phyloP scores from a whole-genome alignment of 2,888 invertebrate species.

The Ceraclea dissimilis region DNA sequence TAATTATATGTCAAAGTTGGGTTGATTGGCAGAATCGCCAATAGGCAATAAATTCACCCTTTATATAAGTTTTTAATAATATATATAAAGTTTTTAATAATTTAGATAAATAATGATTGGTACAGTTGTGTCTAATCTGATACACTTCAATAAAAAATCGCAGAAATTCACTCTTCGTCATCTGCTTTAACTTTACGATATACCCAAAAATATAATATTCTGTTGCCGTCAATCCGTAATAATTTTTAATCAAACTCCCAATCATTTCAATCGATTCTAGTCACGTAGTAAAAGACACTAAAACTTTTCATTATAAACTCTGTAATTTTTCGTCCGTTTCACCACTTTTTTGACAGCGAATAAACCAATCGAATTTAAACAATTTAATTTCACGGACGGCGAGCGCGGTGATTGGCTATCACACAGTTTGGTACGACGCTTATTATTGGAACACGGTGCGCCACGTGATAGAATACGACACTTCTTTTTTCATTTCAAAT shows the following conservation, averaged over 20 bases:
- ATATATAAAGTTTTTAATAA: too few relatives aligned
- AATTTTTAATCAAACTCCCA: not conserved
- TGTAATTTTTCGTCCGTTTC: not conserved
- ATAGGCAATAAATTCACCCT: too few relatives aligned
- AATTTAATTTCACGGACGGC: slow-evolving; percentile 1
- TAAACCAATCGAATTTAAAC: slow-evolving; percentile 1
- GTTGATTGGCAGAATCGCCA: too few relatives aligned
- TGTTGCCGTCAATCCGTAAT: not conserved
- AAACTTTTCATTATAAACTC: not conserved
- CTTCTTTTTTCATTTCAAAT: not conserved
- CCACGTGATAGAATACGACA: not conserved
- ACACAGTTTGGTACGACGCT: not conserved
- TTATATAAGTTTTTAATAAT: too few relatives aligned
- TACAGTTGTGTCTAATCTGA: too few relatives aligned
- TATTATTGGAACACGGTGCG: not conserved
- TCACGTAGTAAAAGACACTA: not conserved
- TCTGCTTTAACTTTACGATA: too few relatives aligned
- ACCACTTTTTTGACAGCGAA: not conserved
- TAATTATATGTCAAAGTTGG: too few relatives aligned
- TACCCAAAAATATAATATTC: too few relatives aligned
- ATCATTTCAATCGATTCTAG: not conserved
- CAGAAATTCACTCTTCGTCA: too few relatives aligned
- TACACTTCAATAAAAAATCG: too few relatives aligned
- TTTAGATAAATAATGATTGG: too few relatives aligned
- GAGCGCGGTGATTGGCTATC: not conserved